A percentile compares a stretch with the other conserved stretches of the same genome.
These are phyloP conservation scores for Psilanteris sp. DNA, from an alignment of 1,140 invertebrate species.

Conservation along the genomic window DNA sequence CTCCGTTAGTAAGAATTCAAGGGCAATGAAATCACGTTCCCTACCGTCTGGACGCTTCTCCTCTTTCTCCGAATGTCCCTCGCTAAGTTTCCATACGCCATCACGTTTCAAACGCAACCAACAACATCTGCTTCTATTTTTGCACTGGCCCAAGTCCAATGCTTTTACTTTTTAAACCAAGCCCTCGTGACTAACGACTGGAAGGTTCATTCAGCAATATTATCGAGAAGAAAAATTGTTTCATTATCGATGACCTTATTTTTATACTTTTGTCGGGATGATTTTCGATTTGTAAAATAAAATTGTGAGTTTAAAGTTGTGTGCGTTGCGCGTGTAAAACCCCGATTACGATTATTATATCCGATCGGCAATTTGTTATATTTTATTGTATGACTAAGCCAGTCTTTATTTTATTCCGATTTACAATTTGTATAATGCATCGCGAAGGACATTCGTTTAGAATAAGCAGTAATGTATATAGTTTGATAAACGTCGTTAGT, in stretches of 20 bases:
- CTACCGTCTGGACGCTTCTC: constrained; percentile 62
- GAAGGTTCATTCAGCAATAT: constrained; percentile 74
- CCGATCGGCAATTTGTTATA: no score
- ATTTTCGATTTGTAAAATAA: no score
- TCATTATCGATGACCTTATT: constrained; percentile 3
- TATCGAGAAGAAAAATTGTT: constrained; percentile 4
- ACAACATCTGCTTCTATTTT: constrained; percentile 81
- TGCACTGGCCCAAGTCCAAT: constrained; percentile 79
- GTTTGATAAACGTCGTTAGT: no score
- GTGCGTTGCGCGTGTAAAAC: no score
- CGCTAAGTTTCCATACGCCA: constrained; percentile 62
- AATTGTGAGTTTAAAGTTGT: no score
- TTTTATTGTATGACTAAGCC: no score
- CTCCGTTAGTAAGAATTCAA: constrained; percentile 76
- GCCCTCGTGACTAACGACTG: constrained; percentile 77
- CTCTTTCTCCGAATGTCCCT: constrained; percentile 58
- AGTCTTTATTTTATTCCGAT: no score
- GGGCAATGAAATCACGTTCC: constrained; percentile 75
- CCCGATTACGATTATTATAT: no score
- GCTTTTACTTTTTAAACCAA: constrained; percentile 77
- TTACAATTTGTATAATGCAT: no score
- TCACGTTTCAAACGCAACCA: constrained; percentile 60
- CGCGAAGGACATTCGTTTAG: no score
- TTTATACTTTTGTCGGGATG: no score
- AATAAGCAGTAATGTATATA: no score